These are phyloP conservation scores for Drosophila burlai DNA, from an alignment of 1,140 invertebrate species.

Conservation along the genomic window DNA sequence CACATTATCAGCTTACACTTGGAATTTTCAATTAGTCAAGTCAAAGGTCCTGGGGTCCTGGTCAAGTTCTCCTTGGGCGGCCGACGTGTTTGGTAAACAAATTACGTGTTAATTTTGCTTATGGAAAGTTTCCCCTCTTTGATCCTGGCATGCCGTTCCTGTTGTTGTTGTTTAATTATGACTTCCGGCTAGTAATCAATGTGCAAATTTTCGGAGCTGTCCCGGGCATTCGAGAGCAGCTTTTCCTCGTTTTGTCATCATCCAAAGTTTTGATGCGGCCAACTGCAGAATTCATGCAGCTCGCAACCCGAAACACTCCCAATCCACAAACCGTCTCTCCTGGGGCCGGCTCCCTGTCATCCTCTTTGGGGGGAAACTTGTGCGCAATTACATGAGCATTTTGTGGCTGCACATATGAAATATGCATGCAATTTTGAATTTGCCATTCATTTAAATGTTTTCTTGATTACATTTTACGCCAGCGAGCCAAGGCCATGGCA, in stretches of 20 bases:
- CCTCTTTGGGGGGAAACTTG: slow-evolving; percentile 55
- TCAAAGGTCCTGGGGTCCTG: slow-evolving; percentile 50
- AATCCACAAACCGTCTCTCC: not conserved
- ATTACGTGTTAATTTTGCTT: slow-evolving; percentile 78
- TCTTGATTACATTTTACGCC: slow-evolving; percentile 80
- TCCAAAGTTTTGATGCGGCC: slow-evolving; percentile 63
- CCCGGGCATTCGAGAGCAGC: slow-evolving; percentile 64
- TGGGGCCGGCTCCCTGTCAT: slow-evolving; percentile 19
- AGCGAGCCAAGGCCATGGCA: slow-evolving; percentile 24
- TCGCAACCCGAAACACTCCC: slow-evolving; percentile 24
- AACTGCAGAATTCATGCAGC: slow-evolving; percentile 71
- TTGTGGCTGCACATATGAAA: slow-evolving; percentile 82
- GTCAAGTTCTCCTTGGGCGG: slow-evolving; percentile 58
- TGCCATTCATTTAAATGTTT: slow-evolving; percentile 82
- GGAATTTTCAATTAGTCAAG: slow-evolving; percentile 80
- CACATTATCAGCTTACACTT: slow-evolving; percentile 71
- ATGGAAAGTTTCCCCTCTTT: slow-evolving; percentile 59
- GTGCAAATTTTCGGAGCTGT: slow-evolving; percentile 69
- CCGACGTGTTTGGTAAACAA: slow-evolving; percentile 80
- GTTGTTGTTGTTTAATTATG: slow-evolving; percentile 78
- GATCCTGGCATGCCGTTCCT: slow-evolving; percentile 15
- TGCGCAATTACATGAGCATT: slow-evolving; percentile 79
- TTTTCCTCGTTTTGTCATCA: slow-evolving; percentile 46
- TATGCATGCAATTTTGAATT: slow-evolving; percentile 84
- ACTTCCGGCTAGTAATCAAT: slow-evolving; percentile 81